These are phyloP conservation scores for Acleris holmiana DNA, from an alignment of 2,888 invertebrate genomes.

Conservation along the genomic window DNA sequence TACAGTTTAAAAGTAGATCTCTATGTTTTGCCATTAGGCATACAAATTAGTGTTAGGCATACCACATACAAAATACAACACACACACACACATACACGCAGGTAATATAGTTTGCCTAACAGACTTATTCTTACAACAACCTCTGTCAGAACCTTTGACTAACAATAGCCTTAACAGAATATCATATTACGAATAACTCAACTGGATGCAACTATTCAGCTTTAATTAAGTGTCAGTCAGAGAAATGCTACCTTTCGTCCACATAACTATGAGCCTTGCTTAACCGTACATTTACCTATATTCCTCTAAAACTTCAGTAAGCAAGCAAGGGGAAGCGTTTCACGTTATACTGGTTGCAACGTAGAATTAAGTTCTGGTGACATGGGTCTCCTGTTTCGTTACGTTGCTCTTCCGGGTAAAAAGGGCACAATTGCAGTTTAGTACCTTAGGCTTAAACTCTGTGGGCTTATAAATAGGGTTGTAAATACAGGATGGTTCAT, in stretches of 20 bases:
- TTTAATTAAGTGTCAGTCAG: constrained; percentile 33
- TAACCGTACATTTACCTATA: neutral
- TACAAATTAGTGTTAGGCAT: too few species aligned
- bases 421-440: too few species aligned
- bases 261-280: neutral
- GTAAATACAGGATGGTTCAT: too few species aligned
- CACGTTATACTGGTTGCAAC: constrained; percentile 19
- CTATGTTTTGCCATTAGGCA: too few species aligned
- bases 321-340: neutral
- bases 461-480: too few species aligned
- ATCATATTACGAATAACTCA: constrained; percentile 30
- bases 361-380: constrained; percentile 36
- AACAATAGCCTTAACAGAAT: neutral
- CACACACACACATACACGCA: too few species aligned
- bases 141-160: too few species aligned
- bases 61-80: too few species aligned
- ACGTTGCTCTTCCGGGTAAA: neutral
- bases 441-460: too few species aligned
- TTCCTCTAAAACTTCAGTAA: neutral
- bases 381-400: constrained; percentile 34
- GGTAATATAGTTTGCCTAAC: too few species aligned
- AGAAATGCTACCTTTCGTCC: constrained; percentile 17
- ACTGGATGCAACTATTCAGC: constrained; percentile 32
- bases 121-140: too few species aligned
- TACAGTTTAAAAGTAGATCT: too few species aligned